phyloP scores from a whole-genome alignment of 1,140 invertebrate species.

The Hydropsyche tenuis region DNA sequence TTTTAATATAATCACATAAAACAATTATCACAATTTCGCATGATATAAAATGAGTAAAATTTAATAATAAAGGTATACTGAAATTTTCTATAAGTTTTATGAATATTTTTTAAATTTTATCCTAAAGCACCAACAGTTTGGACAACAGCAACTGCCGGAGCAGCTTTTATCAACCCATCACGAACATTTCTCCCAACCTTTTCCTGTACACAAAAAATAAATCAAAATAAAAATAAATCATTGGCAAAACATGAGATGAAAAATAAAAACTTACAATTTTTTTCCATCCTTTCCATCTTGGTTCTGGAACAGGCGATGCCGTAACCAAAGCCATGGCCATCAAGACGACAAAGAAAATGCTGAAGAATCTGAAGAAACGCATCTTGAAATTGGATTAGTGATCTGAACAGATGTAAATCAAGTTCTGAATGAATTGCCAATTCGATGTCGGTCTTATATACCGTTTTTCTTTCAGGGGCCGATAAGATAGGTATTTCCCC shows the following conservation, averaged over 20 bases:
- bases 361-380: conserved; percentile 17
- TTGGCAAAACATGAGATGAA: no score
- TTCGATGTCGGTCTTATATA: no score
- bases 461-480: no score
- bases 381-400: not conserved
- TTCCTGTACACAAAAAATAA: conserved; percentile 28
- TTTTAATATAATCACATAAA: no score
- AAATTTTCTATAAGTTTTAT: no score
- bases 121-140: not conserved
- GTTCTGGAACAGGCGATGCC: conserved; percentile 34
- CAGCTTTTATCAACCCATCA: conserved; percentile 25
- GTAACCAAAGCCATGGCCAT: not conserved
- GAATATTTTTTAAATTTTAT: no score
- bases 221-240: not conserved
- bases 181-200: conserved; percentile 14
- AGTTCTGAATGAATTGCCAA: no score
- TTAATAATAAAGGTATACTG: no score
- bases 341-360: conserved; percentile 10
- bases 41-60: no score
- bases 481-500: no score
- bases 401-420: no score
- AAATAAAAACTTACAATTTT: conserved; percentile 47
- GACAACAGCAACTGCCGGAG: conserved; percentile 24
- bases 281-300: conserved; percentile 37
- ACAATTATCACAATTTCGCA: no score